Percentiles rank a stretch among this genome's conserved stretches.
These are phyloP conservation scores for Seira musarum DNA, from an alignment of 2,888 invertebrate species.

Conservation along the genomic window DNA sequence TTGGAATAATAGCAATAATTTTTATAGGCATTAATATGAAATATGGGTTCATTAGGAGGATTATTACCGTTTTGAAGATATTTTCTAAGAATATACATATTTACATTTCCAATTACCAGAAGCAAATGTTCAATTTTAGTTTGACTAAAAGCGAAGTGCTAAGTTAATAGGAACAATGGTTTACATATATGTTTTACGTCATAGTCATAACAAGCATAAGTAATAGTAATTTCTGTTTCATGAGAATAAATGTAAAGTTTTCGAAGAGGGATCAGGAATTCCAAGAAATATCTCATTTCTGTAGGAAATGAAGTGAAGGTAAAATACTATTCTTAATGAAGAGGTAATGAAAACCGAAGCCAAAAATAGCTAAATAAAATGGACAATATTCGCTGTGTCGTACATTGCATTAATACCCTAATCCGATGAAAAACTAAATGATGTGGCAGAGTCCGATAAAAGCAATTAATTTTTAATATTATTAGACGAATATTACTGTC, in stretches of 20 bases:
- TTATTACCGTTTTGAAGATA: no score
- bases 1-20: not conserved
- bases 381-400: not conserved
- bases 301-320: not conserved
- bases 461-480: constrained; percentile 60
- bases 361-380: not conserved
- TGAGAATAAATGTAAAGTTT: no score
- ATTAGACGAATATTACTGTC: constrained; percentile 41
- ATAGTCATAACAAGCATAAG: no score
- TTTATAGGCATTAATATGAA: not conserved
- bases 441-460: constrained; percentile 60
- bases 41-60: not conserved
- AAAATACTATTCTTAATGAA: not conserved
- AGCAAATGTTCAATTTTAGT: no score
- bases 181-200: no score
- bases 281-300: not conserved
- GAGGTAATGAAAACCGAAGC: constrained; percentile 27
- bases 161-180: no score
- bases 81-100: no score
- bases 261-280: no score
- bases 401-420: constrained; percentile 49
- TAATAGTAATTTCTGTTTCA: no score
- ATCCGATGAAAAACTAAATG: constrained; percentile 59
- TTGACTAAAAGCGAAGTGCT: no score
- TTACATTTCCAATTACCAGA: no score